phyloP scores from a whole-genome alignment of 2,113 vertebrate species.

The Phylloscopus trochiloides region DNA sequence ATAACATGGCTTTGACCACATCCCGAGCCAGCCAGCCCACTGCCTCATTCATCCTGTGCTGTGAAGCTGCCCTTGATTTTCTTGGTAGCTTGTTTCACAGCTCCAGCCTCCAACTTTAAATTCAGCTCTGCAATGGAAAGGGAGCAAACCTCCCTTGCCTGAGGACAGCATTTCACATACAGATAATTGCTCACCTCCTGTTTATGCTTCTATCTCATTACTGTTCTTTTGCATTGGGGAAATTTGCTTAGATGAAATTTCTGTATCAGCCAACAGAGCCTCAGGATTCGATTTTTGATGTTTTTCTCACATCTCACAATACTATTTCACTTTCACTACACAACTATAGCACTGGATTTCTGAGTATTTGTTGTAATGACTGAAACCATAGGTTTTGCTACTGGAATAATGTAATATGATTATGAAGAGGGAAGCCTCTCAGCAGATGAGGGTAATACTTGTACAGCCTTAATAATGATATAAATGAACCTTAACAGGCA shows the following conservation, averaged over 20 bases:
- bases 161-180: neutral
- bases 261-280: neutral
- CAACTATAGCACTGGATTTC: neutral
- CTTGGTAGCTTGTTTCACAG: neutral
- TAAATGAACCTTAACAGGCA: neutral
- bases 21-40: neutral
- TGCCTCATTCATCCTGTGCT: neutral
- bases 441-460: neutral
- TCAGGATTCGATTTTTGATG: neutral
- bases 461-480: neutral
- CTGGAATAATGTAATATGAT: neutral
- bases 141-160: neutral
- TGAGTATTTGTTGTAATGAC: neutral
- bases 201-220: neutral
- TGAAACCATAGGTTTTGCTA: neutral
- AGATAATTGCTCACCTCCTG: neutral
- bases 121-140: neutral
- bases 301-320: neutral
- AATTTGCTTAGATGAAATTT: neutral
- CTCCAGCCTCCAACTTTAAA: neutral
- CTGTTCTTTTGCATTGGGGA: neutral
- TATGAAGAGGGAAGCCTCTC: neutral
- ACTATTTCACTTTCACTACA: neutral
- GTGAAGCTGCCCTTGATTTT: neutral
- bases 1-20: slow-evolving; percentile 20